Percentiles rank a stretch among this genome's conserved stretches.
phyloP scores from a whole-genome alignment of 1,140 invertebrate genomes.

The Polyergus mexicanus region DNA sequence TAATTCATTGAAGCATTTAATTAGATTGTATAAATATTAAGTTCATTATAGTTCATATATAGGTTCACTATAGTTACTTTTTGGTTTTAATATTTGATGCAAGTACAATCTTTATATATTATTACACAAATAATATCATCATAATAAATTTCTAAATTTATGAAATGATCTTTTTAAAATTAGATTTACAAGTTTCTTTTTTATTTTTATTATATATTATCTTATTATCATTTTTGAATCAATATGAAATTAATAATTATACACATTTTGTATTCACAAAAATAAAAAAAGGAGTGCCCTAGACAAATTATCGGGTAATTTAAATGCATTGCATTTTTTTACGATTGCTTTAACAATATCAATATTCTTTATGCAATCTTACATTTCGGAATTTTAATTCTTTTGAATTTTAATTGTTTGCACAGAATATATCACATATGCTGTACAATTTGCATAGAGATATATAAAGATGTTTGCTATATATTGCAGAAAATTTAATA shows the following conservation, averaged over 20 bases:
- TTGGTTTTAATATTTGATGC: too few relatives aligned
- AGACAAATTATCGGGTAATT: conserved; percentile 41
- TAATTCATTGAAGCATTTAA: too few relatives aligned
- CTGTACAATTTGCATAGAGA: neutral
- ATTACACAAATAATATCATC: too few relatives aligned
- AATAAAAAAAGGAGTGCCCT: conserved; percentile 23
- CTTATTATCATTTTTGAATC: conserved; percentile 4
- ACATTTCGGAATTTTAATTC: conserved; percentile 11
- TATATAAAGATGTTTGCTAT: conserved; percentile 22
- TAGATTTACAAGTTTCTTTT: neutral
- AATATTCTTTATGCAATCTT: conserved; percentile 14
- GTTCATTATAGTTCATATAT: too few relatives aligned
- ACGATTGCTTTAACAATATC: conserved; percentile 27
- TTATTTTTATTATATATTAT: neutral
- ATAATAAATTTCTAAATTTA: too few relatives aligned
- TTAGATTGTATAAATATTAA: too few relatives aligned
- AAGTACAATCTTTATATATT: too few relatives aligned
- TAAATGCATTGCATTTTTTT: neutral
- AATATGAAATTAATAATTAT: neutral
- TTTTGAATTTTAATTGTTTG: conserved; percentile 24
- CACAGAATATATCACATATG: neutral
- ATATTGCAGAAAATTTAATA: conserved; percentile 4
- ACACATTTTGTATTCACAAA: conserved; percentile 13
- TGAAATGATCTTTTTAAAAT: conserved; percentile 6
- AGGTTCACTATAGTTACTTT: too few relatives aligned